These are phyloP conservation scores for Aspidiotus rigidus DNA, from an alignment of 2,888 invertebrate genomes.

Conservation along the genomic window DNA sequence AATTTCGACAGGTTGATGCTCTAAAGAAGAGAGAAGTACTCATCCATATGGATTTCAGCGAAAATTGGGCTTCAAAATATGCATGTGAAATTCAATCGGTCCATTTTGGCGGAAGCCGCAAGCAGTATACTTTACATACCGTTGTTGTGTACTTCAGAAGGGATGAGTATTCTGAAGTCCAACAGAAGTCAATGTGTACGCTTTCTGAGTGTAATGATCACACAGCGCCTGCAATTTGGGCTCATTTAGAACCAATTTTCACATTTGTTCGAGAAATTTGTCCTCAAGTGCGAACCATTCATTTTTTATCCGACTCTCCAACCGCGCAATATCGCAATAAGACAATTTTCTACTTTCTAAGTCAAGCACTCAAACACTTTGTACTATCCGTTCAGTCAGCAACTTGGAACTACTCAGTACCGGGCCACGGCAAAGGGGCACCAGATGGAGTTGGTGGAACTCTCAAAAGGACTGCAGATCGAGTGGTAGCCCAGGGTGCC, in stretches of 20 bases:
- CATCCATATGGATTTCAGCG: too few relatives aligned
- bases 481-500: conserved; percentile 40
- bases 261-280: conserved; percentile 35
- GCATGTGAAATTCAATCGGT: too few relatives aligned
- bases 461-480: conserved; percentile 41
- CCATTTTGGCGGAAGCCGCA: too few relatives aligned
- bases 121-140: too few relatives aligned
- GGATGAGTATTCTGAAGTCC: too few relatives aligned
- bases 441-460: conserved; percentile 41
- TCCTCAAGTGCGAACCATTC: conserved; percentile 38
- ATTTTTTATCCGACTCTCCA: conserved; percentile 42
- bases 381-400: conserved; percentile 18
- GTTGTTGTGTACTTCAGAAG: too few relatives aligned
- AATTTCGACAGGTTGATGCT: too few relatives aligned
- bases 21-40: too few relatives aligned
- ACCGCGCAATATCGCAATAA: conserved; percentile 42
- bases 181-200: conserved; percentile 38
- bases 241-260: conserved; percentile 39
- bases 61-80: too few relatives aligned
- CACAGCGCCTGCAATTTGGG: conserved; percentile 39
- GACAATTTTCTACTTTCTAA: conserved; percentile 40
- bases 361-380: conserved; percentile 35
- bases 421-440: conserved; percentile 41
- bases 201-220: conserved; percentile 40
- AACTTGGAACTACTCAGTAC: conserved; percentile 40